Base-by-base conservation (phyloP, 2,888 invertebrate genomes). In the Pyrochroa serraticornis region DNA sequence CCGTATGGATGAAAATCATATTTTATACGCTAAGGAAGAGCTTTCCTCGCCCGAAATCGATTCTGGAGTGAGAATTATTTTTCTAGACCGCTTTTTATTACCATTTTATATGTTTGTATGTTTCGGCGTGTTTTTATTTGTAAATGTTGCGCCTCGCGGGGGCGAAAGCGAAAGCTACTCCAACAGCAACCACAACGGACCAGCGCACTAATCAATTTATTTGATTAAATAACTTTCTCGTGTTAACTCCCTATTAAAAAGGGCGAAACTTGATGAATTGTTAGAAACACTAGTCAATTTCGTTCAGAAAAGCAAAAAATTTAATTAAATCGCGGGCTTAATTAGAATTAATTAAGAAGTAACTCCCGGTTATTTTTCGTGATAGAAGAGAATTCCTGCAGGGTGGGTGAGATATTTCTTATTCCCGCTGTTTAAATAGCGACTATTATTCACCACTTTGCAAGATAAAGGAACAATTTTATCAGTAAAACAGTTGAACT, bases 1-100 rank as follows among this genome's bases (percentile, higher is more conserved):
- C 80, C 80, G 79, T 80, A 80, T 80, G 80, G 79, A 79, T 79
- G 76, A 73, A 79, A 79, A 79, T 80, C 79, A 79, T 80, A 79
- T 79, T 79, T 80, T 77, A 78, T 77, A 73, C 69, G 69, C 68
- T 63, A 64, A 66, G 68, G 67, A 74, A 66, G 71, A 71, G 66
- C 71, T 71, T 72, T 71, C 71, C 62, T 65, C 70, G 68, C 65
- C 67, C 60, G 62, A 62, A 71, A 76, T 76, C 75, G 75, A 75
- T 76, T 71, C 43, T 60, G 53, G 67, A 70, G 72, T 69, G 74
- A 68, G 73, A 76, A 76, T 76, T 76, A 75, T 75, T 74, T 71
- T 67, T 68, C 71, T 66, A 68, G 67, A 67, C 67, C 60, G 60
- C 66, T 64, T 72, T 74, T 75, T 76, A 76, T 70, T 64, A 65